phyloP scores from a whole-genome alignment of 2,888 invertebrate genomes.

The Ecliptopera silaceata region DNA sequence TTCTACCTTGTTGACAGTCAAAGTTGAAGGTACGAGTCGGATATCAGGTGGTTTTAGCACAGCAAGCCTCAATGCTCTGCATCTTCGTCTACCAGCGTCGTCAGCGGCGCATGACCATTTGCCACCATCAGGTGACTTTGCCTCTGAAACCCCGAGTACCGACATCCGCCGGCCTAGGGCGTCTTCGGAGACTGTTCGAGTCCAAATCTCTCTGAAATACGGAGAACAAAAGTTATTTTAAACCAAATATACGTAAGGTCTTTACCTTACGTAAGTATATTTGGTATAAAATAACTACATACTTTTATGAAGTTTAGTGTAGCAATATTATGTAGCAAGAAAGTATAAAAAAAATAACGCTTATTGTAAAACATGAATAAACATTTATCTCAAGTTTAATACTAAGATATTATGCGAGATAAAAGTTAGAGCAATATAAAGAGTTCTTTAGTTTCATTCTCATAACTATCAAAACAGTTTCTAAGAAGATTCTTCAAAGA shows the following conservation, averaged over 20 bases:
- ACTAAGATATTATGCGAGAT: neutral
- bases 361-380: neutral
- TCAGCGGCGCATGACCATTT: conserved; percentile 91
- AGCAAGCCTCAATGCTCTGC: conserved; percentile 84
- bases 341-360: too few species aligned
- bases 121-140: conserved; percentile 88
- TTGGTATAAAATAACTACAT: too few species aligned
- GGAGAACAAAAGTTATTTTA: neutral
- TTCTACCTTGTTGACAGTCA: conserved; percentile 87
- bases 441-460: neutral
- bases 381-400: neutral
- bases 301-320: too few species aligned
- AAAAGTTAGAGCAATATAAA: neutral
- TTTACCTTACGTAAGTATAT: too few species aligned
- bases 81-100: conserved; percentile 87
- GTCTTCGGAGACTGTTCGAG: conserved; percentile 82
- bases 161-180: conserved; percentile 83
- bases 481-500: conserved; percentile 13
- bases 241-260: too few species aligned
- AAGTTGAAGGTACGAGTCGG: conserved; percentile 86
- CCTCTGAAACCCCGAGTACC: conserved; percentile 87
- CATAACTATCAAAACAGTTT: neutral
- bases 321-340: too few species aligned
- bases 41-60: conserved; percentile 86
- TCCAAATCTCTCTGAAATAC: conserved; percentile 85